Evolutionary conservation across 2,797 vertebrate species (phyloP), one percentile per base, ranked within the genome.

Genomic region (Pachyuromys duprasi): DNA sequence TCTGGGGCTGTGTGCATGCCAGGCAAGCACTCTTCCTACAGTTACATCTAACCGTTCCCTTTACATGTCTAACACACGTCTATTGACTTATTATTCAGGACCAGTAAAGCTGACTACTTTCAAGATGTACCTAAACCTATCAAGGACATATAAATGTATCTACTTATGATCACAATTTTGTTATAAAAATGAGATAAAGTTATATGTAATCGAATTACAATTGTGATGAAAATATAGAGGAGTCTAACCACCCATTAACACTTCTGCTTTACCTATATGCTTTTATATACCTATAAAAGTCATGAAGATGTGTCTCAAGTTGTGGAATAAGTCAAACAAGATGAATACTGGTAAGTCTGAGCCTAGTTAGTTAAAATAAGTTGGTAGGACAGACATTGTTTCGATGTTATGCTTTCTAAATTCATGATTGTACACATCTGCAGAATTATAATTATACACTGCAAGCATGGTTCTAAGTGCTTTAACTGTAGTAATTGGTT

Each of bases 391-490:
- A 20, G 14, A 45, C 7, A 82, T 62, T 8, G 14, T 17, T 88
- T 90, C 65, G 87, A 74, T 49, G 4, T 8, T 92, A 4, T 88
- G 2, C 70, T 92, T 96, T 86, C 45, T 87, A 86, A 82, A 70
- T 86, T 60, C 42, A 36, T 89, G 11, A 60, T 53, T 90, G 84
- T 82, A 57, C 5, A 45, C 22, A 89, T 53, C 72, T 87, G 0
- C 2, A 17, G 9, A 91, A 63, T 57, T 90, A 53, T 67, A 86
- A 87, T 84, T 20, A 12, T 28, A 22, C n/a, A 63, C 45, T 5
- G 63, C 15, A 91, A 89, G 15, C 20, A 33, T 11, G 79, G 3
- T 83, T 75, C 26, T 76, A 83, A 94, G 69, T 62, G 36, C 6
- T 89, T 76, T 86, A 33, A 8, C 17, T 75, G 9, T 20, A 70